Percentiles rank a stretch among this genome's conserved stretches.
These are phyloP conservation scores for Epizoanthus stellaris DNA, from an alignment of 92 coral and sea anemone species.

Conservation along the genomic window DNA sequence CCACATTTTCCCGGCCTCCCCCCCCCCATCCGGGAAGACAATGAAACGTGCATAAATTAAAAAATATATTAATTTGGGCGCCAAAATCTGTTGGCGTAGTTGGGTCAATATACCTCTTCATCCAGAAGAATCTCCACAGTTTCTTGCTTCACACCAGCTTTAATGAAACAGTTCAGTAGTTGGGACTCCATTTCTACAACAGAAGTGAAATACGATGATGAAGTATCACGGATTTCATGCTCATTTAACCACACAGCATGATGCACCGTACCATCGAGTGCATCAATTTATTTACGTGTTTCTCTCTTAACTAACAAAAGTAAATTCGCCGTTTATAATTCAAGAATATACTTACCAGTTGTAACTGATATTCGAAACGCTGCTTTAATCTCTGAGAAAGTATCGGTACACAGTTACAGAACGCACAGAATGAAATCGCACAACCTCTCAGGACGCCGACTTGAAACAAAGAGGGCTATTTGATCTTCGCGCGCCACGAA, in stretches of 20 bases:
- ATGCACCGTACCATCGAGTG: too few species aligned
- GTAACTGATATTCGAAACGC: too few species aligned
- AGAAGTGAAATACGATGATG: neutral
- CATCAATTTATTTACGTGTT: neutral
- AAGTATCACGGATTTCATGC: neutral
- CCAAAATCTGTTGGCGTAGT: neutral
- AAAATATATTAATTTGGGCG: neutral
- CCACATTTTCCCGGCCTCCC: too few species aligned
- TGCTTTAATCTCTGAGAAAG: too few species aligned
- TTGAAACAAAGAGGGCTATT: too few species aligned
- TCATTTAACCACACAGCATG: neutral
- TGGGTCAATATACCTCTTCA: slow-evolving; percentile 48
- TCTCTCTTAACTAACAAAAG: neutral
- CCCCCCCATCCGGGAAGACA: too few species aligned
- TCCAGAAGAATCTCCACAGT: slow-evolving; percentile 51
- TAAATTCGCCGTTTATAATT: too few species aligned
- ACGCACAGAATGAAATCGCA: too few species aligned
- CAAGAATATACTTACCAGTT: neutral
- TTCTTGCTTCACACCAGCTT: slow-evolving; percentile 54
- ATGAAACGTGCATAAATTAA: neutral
- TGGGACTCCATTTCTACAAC: slow-evolving; percentile 41
- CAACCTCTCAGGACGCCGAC: too few species aligned
- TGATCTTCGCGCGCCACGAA: too few species aligned
- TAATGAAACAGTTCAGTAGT: slow-evolving; percentile 16
- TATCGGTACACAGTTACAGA: too few species aligned